Percentiles rank a stretch among this genome's conserved stretches.
Evolutionary conservation across 2,888 invertebrate species (phyloP).

Genomic region (Steinernema carpocapsae): DNA sequence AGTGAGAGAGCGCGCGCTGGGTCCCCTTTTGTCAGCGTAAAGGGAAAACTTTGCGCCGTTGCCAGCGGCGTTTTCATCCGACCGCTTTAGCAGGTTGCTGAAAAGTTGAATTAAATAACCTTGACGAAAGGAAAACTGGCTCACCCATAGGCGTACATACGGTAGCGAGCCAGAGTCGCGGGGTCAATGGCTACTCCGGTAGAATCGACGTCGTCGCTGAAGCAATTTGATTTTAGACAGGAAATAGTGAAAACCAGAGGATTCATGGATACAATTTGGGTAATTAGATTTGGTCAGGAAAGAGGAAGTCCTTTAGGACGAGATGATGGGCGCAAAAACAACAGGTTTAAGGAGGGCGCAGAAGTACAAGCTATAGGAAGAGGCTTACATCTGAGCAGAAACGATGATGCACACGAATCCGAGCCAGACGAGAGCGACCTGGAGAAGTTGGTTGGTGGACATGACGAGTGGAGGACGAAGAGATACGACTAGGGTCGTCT

Average conservation of each 20-base stretch:
- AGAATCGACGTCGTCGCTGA: conserved; percentile 1
- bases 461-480: conserved; percentile 13
- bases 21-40: conserved; percentile 9
- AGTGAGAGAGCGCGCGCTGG: neutral
- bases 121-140: neutral
- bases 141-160: conserved; percentile 27
- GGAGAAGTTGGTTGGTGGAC: conserved; percentile 12
- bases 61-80: neutral
- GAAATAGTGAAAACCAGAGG: neutral
- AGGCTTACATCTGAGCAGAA: conserved; percentile 4
- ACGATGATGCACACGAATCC: neutral
- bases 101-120: neutral
- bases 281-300: neutral
- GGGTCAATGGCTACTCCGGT: conserved; percentile 24
- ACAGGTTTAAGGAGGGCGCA: neutral
- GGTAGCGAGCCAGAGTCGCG: conserved; percentile 23
- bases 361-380: neutral
- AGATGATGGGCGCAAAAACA: neutral
- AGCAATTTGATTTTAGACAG: neutral
- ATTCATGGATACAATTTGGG: no score
- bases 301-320: neutral
- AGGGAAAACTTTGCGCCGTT: neutral
- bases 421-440: neutral
- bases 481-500: neutral
- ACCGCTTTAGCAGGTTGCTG: conserved; percentile 24